Evolutionary conservation across 1,140 invertebrate species (phyloP).

Genomic region (Drosophila serrata): DNA sequence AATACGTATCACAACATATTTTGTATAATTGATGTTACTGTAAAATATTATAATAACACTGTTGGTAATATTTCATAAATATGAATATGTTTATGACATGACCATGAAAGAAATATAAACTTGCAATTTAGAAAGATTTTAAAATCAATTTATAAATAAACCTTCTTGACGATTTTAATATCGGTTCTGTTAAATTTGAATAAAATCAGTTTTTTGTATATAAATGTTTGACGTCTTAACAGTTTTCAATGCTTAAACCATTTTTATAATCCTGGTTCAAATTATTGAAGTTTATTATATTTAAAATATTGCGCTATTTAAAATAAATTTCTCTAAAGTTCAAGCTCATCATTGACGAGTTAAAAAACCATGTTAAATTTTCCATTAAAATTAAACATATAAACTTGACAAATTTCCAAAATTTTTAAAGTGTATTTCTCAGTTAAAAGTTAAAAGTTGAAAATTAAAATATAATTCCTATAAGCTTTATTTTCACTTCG

Average conservation of each 20-base stretch:
- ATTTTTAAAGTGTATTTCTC: not conserved
- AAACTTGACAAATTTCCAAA: not conserved
- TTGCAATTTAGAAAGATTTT: not conserved
- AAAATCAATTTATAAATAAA: not conserved
- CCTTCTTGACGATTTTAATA: not conserved
- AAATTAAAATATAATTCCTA: not conserved
- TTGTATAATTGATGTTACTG: not conserved
- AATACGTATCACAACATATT: not conserved
- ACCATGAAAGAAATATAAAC: not conserved
- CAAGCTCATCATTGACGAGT: too few relatives aligned
- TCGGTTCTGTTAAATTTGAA: not conserved
- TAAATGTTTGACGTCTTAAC: too few relatives aligned
- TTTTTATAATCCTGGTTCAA: not conserved
- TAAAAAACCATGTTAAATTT: too few relatives aligned
- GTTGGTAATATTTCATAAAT: not conserved
- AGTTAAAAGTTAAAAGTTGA: not conserved
- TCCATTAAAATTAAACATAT: not conserved
- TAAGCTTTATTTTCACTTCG: conserved; percentile 14
- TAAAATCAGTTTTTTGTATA: not conserved
- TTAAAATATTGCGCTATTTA: not conserved
- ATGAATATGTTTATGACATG: not conserved
- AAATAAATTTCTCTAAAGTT: not conserved
- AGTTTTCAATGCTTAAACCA: not conserved
- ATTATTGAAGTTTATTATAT: not conserved
- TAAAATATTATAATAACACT: too few relatives aligned